Base-by-base conservation (phyloP, 2,888 invertebrate species). In the Acleris cristana region DNA sequence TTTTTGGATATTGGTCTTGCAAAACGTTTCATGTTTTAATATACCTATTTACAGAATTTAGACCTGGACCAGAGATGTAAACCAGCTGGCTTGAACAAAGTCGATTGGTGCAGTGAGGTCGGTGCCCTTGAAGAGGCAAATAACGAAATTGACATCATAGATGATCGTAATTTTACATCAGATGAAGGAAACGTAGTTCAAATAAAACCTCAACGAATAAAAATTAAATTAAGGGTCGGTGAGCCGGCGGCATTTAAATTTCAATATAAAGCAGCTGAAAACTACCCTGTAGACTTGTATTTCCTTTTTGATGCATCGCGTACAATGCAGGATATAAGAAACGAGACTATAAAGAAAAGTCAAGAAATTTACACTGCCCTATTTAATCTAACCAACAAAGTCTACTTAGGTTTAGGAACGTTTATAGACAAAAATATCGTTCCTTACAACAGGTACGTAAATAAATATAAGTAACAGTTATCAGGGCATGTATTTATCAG, bases 201-300 rank as follows among this genome's bases (percentile, higher is more conserved):
- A 66, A 56, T 66, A 6, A 66, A 61, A 18, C 66, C 66, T 6
- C 66, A 66, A 57, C 30, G 26, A 66, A 57, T 66, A 12, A 52
- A 57, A 18, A 44, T 62, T 6, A 62, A 66, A 62, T 26, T 62
- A 23, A 44, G 66, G 56, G 66, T 62, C 7, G 66, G 61, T 34
- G 61, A 57, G 18, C 30, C 45, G 56, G 61, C 34, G 26, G 18
- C 45, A 26, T 66, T 66, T 48, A 2, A 57, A 34, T 66, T 66
- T 34, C 26, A 19, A 45, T 66, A 62, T 34, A 66, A 66, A 45
- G 56, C 66, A 30, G 66, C 52, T 48, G 30, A 66, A 30, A 30
- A 66, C 45, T 62, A 62, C 23, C 61, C 66, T 4, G 52, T 66
- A 14, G 66, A 66, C 14, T 45, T 66, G 45, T 66, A 66, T 52